phyloP scores from a whole-genome alignment of 2,113 vertebrate genomes.

The Casuarius casuarius region DNA sequence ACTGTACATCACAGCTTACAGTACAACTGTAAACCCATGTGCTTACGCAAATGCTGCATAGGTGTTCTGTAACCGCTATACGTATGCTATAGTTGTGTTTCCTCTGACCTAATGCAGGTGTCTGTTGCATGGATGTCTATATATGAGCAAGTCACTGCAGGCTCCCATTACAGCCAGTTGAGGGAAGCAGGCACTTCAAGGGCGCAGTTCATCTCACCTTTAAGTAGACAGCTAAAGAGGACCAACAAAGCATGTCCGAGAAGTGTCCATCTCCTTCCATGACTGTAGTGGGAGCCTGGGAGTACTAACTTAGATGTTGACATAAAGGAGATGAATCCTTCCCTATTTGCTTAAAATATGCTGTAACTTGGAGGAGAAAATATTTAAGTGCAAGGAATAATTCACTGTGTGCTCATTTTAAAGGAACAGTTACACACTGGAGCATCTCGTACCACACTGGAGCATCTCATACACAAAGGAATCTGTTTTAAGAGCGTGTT shows the following conservation, averaged over 20 bases:
- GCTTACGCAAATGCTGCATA: background rate
- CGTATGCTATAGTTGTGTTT: background rate
- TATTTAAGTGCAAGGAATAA: background rate
- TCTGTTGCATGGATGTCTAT: background rate
- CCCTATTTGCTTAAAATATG: background rate
- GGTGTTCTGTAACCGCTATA: background rate
- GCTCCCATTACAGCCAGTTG: rapidly evolving
- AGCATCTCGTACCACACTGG: slow-evolving; percentile 1
- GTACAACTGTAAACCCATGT: background rate
- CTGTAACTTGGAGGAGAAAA: background rate
- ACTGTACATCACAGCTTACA: rapidly evolving
- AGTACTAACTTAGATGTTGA: background rate
- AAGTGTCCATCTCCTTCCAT: background rate
- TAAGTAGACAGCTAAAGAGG: background rate
- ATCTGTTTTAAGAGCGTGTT: slow-evolving; percentile 37
- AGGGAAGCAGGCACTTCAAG: background rate
- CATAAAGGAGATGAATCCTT: background rate
- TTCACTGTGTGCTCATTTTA: background rate
- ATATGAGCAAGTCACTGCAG: background rate
- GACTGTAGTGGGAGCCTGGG: background rate
- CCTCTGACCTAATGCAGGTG: rapidly evolving
- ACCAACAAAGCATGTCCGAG: background rate
- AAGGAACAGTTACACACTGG: slow-evolving; percentile 7
- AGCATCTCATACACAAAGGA: slow-evolving; percentile 3
- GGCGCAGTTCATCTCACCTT: background rate